phyloP scores from a whole-genome alignment of 2,113 vertebrate species.

The Canis aureus region DNA sequence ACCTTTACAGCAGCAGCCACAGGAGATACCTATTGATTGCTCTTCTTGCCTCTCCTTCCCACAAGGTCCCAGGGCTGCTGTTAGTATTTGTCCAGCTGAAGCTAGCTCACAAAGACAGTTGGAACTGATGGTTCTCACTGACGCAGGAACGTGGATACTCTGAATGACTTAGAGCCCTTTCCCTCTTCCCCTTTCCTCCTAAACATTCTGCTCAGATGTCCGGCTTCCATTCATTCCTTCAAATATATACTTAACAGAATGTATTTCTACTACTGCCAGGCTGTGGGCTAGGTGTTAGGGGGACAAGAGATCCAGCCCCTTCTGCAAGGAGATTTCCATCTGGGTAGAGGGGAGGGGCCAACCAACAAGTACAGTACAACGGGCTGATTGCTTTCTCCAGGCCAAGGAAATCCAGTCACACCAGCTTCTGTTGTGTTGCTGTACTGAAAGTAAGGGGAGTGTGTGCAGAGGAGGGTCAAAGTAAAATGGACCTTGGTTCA shows the following conservation, averaged over 20 bases:
- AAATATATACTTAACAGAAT: conserved; percentile 25
- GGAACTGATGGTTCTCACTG: not conserved
- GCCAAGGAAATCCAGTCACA: not conserved
- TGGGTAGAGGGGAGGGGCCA: not conserved
- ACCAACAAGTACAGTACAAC: not conserved
- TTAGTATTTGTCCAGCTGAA: not conserved
- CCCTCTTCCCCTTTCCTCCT: not conserved
- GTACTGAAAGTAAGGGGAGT: not conserved
- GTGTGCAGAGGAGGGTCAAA: not conserved
- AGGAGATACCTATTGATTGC: conserved; percentile 72
- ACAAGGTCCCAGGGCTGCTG: conserved; percentile 59
- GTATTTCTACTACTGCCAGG: conserved; percentile 24
- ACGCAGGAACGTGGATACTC: not conserved
- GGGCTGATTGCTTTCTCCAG: not conserved
- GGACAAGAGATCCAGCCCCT: not conserved
- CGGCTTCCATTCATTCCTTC: not conserved
- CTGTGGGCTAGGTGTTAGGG: not conserved
- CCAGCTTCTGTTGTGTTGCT: not conserved
- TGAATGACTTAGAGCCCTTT: not conserved
- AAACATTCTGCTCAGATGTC: conserved; percentile 18
- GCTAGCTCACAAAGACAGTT: not conserved
- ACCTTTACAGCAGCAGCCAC: conserved; percentile 43
- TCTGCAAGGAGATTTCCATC: not conserved
- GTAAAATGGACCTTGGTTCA: not conserved
- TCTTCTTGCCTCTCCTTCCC: conserved; percentile 59